Evolutionary conservation across 2,797 vertebrate species (phyloP), one percentile per base, ranked within the genome.

Genomic region (Taenioides sp.): DNA sequence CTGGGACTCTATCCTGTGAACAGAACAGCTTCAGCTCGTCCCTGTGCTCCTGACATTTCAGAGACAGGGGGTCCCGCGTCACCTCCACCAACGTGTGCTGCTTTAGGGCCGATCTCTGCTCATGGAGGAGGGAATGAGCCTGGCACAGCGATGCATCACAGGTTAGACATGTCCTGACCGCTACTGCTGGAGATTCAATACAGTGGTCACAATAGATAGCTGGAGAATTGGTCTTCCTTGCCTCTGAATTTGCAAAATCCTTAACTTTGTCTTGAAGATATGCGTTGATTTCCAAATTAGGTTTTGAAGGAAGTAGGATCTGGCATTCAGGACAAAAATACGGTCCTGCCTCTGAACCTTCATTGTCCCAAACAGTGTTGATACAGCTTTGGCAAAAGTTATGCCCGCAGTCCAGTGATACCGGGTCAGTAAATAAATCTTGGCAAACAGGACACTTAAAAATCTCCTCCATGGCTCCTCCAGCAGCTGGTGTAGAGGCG

Each of bases 271-370:
- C 80, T 77, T 89, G 89, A 70, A 94, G 88, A 69, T 28, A 73
- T 60, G 61, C 54, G 74, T 93, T 92, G 69, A 88, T 75, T 74
- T 93, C 80, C 82, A 93, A 78, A 27, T 72, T 71, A 49, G 90
- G 78, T 67, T 87, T 81, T 63, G 91, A 70, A n/a, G 89, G 75
- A 16, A 94, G 85, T 22, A 94, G 79, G 50, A 93, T 89, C 83
- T 92, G 94, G 84, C 94, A 94, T 86, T 94, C 94, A 3, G 93
- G 94, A 73, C 94, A 94, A 85, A 94, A 94, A 57, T 88, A 65
- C 16, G 85, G 90, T 5, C 82, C 86, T 4, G 76, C 61, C 4
- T 71, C 50, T 1, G 82, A 75, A 6, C 77, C 81, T 27, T 91
- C 90, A 17, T 83, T 83, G 73, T 92, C 89, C 93, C 92, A 94